Base-by-base conservation (phyloP, 2,113 vertebrate genomes). In the Gopherus evgoodei region DNA sequence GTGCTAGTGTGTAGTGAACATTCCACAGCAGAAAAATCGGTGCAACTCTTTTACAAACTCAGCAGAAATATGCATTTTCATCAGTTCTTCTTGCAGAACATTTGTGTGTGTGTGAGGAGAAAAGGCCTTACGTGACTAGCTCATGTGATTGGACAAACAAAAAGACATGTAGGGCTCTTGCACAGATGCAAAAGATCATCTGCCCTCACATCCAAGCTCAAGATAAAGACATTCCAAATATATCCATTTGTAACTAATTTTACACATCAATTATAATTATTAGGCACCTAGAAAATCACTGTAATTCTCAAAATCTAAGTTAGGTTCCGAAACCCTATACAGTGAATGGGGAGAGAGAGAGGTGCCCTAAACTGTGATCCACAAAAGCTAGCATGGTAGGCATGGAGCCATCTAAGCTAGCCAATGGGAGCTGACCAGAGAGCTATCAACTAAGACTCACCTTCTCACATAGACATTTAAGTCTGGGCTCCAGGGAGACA, bases 171-270 rank as follows among this genome's bases (percentile, higher is more conserved):
- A 38, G 9, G 65, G 93, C 92, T 92, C 11, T n/a, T 87, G 22
- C 84, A 81, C 81, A 93, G 35, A 87, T 52, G 79, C 1, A 7
- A 90, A 93, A 82, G 59, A 91, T 93, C 57, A 88, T 96, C 86
- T 94, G 72, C 57, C 3, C 90, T 89, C 53, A 29, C 86, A 92
- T 87, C 47, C 22, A 65, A 83, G 49, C 29, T 19, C 83, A 76
- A 59, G 84, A 62, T 59, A 83, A 91, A 95, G 95, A 84, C 72
- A 47, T 76, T 84, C 2, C 62, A 72, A 91, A 52, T 11, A 1
- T 88, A 88, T 84, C 52, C 2, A 44, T 95, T 91, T 94, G 31
- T 72, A 72, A 69, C 83, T 27, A 91, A 91, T 92, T 96, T 90
- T 35, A 91, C 16, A 57, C 44, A 90, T 86, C 31, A 89, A 47